Evolutionary conservation across 2,797 vertebrate genomes (phyloP).

Genomic region (Parauchenoglanis ngamensis): DNA sequence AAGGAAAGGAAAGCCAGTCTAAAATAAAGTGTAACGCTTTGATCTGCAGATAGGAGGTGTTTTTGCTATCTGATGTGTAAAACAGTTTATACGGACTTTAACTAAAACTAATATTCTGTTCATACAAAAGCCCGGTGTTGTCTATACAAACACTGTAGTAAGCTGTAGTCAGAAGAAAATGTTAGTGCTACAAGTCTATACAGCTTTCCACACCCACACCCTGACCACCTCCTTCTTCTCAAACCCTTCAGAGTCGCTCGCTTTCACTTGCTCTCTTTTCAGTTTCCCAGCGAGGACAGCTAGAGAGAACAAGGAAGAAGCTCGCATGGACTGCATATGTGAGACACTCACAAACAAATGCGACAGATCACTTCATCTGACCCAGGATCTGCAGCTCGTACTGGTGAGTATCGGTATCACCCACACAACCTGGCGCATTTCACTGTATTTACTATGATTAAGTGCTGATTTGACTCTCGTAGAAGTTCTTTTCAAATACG

Average conservation of each 20-base stretch:
- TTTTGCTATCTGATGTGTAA: neutral
- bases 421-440: neutral
- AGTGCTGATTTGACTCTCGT: neutral
- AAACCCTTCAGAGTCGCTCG: neutral
- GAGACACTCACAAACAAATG: neutral
- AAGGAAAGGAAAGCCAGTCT: neutral
- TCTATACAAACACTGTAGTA: too few relatives aligned
- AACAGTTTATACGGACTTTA: neutral
- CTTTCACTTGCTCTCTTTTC: neutral
- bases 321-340: neutral
- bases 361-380: neutral
- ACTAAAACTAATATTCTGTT: neutral
- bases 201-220: conserved; percentile 9
- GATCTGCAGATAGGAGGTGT: neutral
- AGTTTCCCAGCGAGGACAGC: neutral
- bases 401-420: neutral
- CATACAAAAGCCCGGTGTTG: neutral
- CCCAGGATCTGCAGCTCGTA: neutral
- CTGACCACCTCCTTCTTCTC: neutral
- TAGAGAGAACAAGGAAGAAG: neutral
- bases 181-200: neutral
- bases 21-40: neutral
- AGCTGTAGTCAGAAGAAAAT: neutral
- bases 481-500: too few relatives aligned
- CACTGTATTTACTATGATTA: neutral